Evolutionary conservation across 2,888 invertebrate genomes (phyloP).

Genomic region (Apamea monoglypha): DNA sequence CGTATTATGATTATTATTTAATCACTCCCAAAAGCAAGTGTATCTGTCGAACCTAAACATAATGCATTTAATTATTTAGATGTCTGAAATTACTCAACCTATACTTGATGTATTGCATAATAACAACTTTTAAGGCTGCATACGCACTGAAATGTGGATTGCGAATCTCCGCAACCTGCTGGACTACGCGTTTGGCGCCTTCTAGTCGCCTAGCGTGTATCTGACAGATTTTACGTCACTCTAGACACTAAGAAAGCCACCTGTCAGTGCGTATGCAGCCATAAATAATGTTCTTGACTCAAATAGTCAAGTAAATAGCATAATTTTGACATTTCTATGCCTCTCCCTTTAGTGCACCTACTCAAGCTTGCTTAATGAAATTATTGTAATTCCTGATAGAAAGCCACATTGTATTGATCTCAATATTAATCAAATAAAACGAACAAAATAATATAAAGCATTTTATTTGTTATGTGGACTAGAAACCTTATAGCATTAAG

Average conservation of each 20-base stretch:
- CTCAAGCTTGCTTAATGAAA: not conserved
- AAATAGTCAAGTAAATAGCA: not conserved
- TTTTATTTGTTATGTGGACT: constrained; percentile 87
- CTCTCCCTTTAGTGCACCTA: not conserved
- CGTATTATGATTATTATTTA: not conserved
- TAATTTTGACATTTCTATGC: not conserved
- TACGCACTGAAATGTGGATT: not conserved
- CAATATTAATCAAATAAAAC: constrained; percentile 62
- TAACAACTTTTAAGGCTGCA: not conserved
- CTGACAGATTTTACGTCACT: not conserved
- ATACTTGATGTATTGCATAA: constrained; percentile 21
- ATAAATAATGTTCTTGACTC: not conserved
- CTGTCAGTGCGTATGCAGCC: not conserved
- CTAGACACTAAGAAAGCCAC: not conserved
- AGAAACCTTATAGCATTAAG: constrained; percentile 83
- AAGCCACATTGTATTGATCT: constrained; percentile 38
- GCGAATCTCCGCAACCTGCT: not conserved
- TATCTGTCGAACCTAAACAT: not conserved
- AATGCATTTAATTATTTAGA: not conserved
- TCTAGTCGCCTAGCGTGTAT: not conserved
- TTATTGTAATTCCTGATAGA: constrained; percentile 18
- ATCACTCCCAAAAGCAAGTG: not conserved
- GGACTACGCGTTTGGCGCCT: not conserved
- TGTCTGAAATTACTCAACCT: not conserved
- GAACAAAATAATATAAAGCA: constrained; percentile 78